These are phyloP conservation scores for Parnassius mnemosyne DNA, from an alignment of 2,888 invertebrate species.

Conservation along the genomic window DNA sequence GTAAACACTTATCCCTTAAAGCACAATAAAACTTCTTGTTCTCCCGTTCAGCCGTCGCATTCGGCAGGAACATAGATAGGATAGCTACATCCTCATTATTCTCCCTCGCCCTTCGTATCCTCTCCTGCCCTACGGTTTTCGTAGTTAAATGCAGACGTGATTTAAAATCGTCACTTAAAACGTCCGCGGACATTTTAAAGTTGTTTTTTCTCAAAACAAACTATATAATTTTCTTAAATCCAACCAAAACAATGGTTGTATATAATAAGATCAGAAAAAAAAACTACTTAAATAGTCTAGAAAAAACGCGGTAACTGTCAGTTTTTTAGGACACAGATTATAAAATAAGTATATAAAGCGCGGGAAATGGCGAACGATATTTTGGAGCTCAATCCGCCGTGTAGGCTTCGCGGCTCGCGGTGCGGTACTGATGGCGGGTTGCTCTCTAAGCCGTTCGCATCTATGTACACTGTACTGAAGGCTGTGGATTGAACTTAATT, in stretches of 20 bases:
- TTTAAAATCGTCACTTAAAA: conserved; percentile 89
- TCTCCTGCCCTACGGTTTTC: conserved; percentile 90
- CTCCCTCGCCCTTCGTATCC: conserved; percentile 88
- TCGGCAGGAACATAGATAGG: conserved; percentile 90
- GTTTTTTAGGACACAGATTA: conserved; percentile 19
- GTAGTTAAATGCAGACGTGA: conserved; percentile 86
- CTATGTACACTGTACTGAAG: conserved; percentile 47
- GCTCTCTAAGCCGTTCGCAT: conserved; percentile 41
- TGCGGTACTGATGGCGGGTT: conserved; percentile 57
- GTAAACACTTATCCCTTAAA: conserved; percentile 85
- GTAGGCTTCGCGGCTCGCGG: conserved; percentile 71
- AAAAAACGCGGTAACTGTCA: neutral
- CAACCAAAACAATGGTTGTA: neutral
- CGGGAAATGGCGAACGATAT: conserved; percentile 35
- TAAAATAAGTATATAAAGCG: conserved; percentile 24
- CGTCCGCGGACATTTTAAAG: conserved; percentile 85
- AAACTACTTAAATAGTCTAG: neutral
- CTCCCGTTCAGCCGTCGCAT: conserved; percentile 81
- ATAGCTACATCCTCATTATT: conserved; percentile 94
- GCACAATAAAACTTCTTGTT: conserved; percentile 90
- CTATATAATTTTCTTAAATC: conserved; percentile 7
- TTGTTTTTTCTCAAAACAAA: conserved; percentile 30
- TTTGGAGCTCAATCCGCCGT: conserved; percentile 40
- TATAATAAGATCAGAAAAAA: neutral
- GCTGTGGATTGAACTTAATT: conserved; percentile 66